These are phyloP conservation scores for Temnothorax ravouxi DNA, from an alignment of 2,888 invertebrate species.

Conservation along the genomic window DNA sequence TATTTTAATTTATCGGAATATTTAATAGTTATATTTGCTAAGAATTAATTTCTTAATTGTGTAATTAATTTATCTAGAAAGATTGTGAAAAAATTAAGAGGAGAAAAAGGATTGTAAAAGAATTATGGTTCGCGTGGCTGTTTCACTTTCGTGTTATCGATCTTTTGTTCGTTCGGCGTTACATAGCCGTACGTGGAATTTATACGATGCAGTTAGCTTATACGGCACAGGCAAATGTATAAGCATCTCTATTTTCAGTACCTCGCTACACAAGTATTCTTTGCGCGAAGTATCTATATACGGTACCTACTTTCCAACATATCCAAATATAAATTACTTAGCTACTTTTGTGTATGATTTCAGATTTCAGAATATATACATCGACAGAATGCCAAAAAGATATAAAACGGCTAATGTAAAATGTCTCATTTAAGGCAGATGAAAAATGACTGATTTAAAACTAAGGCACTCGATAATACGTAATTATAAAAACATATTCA, in stretches of 20 bases:
- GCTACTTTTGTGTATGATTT: neutral
- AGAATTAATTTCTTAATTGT: neutral
- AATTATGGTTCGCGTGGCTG: neutral
- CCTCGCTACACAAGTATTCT: neutral
- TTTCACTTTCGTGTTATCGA: slow-evolving; percentile 40
- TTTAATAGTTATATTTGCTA: neutral
- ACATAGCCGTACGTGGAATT: slow-evolving; percentile 20
- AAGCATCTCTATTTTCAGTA: slow-evolving; percentile 24
- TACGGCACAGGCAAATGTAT: neutral
- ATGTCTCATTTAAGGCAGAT: neutral
- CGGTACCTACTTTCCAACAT: neutral
- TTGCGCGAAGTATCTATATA: neutral
- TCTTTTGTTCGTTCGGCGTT: slow-evolving; percentile 12
- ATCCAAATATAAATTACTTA: neutral
- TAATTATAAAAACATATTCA: neutral
- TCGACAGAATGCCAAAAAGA: neutral
- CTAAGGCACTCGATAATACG: neutral
- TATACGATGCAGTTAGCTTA: neutral
- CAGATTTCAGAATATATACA: neutral
- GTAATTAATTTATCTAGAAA: neutral
- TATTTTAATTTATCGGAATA: slow-evolving; percentile 1
- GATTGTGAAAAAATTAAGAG: neutral
- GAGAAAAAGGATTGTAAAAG: neutral
- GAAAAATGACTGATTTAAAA: neutral
- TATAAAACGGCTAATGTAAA: neutral